These are phyloP conservation scores for Melanophora roralis DNA, from an alignment of 2,888 invertebrate genomes.

Conservation along the genomic window DNA sequence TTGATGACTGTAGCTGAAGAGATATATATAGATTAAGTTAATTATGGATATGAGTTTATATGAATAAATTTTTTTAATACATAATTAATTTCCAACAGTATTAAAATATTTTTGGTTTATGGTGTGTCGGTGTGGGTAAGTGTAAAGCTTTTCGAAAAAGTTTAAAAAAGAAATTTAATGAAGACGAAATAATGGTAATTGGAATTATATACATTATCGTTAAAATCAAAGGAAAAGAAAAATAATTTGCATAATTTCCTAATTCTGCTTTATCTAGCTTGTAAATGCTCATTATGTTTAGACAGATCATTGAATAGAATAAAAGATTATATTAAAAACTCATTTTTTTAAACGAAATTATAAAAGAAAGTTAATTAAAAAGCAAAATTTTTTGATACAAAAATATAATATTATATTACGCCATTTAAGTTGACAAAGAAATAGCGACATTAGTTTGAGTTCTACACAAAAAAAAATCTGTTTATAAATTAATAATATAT, in stretches of 20 bases:
- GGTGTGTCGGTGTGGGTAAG: slow-evolving; percentile 16
- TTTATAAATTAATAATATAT: too few relatives aligned
- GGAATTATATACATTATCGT: slow-evolving; percentile 29
- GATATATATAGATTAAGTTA: slow-evolving; percentile 46
- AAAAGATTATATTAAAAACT: neutral
- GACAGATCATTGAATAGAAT: neutral
- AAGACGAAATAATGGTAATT: slow-evolving; percentile 37
- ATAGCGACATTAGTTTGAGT: too few relatives aligned
- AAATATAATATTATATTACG: too few relatives aligned
- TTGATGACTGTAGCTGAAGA: slow-evolving; percentile 29
- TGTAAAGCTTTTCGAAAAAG: too few relatives aligned
- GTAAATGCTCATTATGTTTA: neutral
- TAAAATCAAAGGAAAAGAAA: neutral
- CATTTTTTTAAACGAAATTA: too few relatives aligned
- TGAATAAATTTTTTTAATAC: slow-evolving; percentile 10
- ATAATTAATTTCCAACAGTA: slow-evolving; percentile 50
- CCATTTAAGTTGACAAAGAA: too few relatives aligned
- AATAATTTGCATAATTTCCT: neutral
- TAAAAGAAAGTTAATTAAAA: too few relatives aligned
- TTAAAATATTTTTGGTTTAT: slow-evolving; percentile 53
- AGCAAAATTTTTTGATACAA: too few relatives aligned
- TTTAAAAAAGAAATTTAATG: neutral
- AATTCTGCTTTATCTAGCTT: neutral
- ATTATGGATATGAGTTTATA: slow-evolving; percentile 55
- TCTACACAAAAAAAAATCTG: too few relatives aligned